Percentiles rank a stretch among this genome's conserved stretches.
phyloP scores from a whole-genome alignment of 2,113 vertebrate genomes.

The Daubentonia madagascariensis region DNA sequence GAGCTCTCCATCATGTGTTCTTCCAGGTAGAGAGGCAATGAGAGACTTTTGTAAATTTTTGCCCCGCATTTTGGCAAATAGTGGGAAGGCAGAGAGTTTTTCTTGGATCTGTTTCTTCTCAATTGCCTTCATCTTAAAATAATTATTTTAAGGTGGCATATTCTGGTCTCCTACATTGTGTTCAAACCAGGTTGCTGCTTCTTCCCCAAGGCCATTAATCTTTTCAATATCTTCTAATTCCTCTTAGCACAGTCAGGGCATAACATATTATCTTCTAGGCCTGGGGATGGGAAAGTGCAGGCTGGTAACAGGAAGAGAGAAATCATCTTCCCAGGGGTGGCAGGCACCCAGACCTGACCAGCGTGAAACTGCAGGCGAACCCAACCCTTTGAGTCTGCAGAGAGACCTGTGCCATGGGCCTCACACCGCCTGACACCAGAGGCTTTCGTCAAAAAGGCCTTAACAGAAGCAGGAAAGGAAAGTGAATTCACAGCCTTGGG shows the following conservation, averaged over 20 bases:
- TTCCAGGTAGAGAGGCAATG: too few species aligned
- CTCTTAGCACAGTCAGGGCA: constrained; percentile 53
- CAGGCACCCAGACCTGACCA: constrained; percentile 48
- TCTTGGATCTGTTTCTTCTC: too few species aligned
- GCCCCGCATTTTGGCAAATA: too few species aligned
- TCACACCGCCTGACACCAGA: constrained; percentile 53
- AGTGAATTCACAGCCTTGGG: constrained; percentile 1
- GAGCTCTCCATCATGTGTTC: too few species aligned
- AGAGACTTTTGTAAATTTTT: too few species aligned
- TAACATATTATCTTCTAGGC: constrained; percentile 58
- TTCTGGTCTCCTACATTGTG: not conserved
- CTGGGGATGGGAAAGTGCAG: constrained; percentile 37
- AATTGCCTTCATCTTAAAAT: too few species aligned
- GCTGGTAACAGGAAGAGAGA: constrained; percentile 36
- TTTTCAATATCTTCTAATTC: constrained; percentile 52
- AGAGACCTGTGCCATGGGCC: constrained; percentile 35
- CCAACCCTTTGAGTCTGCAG: not conserved
- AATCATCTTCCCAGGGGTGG: constrained; percentile 1
- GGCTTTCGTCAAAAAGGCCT: constrained; percentile 13
- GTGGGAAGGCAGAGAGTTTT: too few species aligned
- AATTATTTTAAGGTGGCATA: too few species aligned
- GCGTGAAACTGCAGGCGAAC: constrained; percentile 41
- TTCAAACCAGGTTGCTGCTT: not conserved
- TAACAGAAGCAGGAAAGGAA: not conserved
- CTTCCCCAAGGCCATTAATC: not conserved